Base-by-base conservation (phyloP, 2,888 invertebrate species). In the Eulithis testata region DNA sequence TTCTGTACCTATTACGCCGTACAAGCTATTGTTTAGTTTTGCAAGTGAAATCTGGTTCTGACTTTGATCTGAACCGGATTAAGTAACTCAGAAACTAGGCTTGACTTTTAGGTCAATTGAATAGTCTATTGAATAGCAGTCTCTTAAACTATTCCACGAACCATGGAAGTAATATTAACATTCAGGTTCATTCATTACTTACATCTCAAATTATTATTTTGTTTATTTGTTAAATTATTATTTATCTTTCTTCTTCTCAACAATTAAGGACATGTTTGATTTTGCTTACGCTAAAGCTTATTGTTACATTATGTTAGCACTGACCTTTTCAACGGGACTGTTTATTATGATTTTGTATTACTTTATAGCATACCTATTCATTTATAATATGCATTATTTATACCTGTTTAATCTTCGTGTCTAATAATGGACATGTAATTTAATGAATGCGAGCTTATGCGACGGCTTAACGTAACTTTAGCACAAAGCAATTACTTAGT, bases 1-100 rank as follows among this genome's bases (percentile, higher is more conserved):
- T 80, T 80, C 76, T 76, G 77, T 79, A 69, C 65, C 66, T 71
- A 75, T 74, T 72, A 79, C 75, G 72, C 66, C 69, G 51, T 68
- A 66, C 70, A 68, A 68, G 69, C 78, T 72, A 77, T 84, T 83
- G 81, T 83, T 77, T 72, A 69, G 71, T 75, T 81, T 75, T 71
- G 78, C 76, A 74, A 80, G 87, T 83, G 85, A 88, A 87, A 71
- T 68, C 74, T 75, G 74, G 70, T 70, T 72, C 61, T 64, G 64
- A 31, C 64, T 66, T 67, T 67, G 60, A 66, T 68, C 47, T 68
- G 52, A 45, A 66, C 64, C 31, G 40, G 60, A 68, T 69, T 68
- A 56, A 64, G 66, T 69, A 66, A 70, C 67, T 51, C 66, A 56
- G 64, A 57, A 55, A 58, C 60, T 58, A 51, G 51, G 54, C 36